Conservation (phyloP, 2,113 vertebrate species). For the Procavia capensis region DNA sequence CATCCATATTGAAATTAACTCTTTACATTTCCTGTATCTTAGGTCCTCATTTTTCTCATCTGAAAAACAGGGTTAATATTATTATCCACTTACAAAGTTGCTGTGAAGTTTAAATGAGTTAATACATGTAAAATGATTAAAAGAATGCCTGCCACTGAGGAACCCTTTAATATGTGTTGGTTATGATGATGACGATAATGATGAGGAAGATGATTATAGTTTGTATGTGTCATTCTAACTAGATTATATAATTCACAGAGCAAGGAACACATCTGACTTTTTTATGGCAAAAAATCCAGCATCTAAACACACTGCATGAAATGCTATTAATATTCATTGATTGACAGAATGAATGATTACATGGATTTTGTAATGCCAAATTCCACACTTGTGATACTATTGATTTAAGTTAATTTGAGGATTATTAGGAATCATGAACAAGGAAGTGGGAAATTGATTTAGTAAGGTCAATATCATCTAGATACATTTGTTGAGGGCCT, state of each 20-base stretch:
- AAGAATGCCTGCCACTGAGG: background rate
- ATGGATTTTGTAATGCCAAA: conserved; percentile 35
- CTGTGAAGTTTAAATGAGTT: conserved; percentile 14
- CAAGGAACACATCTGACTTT: background rate
- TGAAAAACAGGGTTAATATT: background rate
- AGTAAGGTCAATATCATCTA: conserved; percentile 48
- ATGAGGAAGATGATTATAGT: background rate
- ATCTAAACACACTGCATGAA: background rate
- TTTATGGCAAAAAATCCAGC: background rate
- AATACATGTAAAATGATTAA: conserved; percentile 28
- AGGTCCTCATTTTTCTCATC: background rate
- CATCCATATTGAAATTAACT: background rate
- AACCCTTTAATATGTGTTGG: background rate
- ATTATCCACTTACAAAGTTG: background rate
- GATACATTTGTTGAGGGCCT: conserved; percentile 57
- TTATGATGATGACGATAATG: background rate
- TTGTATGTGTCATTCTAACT: conserved; percentile 20
- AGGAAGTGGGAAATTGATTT: conserved; percentile 57
- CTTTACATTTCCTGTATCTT: conserved; percentile 29
- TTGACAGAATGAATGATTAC: conserved; percentile 51
- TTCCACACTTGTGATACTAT: conserved; percentile 62
- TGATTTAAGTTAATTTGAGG: conserved; percentile 67
- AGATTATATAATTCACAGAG: background rate
- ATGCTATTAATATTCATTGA: conserved; percentile 69
- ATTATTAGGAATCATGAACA: conserved; percentile 69